Percentiles rank a stretch among this genome's conserved stretches.
phyloP scores from a whole-genome alignment of 2,888 invertebrate genomes.

The Xanthorhoe spadicearia region DNA sequence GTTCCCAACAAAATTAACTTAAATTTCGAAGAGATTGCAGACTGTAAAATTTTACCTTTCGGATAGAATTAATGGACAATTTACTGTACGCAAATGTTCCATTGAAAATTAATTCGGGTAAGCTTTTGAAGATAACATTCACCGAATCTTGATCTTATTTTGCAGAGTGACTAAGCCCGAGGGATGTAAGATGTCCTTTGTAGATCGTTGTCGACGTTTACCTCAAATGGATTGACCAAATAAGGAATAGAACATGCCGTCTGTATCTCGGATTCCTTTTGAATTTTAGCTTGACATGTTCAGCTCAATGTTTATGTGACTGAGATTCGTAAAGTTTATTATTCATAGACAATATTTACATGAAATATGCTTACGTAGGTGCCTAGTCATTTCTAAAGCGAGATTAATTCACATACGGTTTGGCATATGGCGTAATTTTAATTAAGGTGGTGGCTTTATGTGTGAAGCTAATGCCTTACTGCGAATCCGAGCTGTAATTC shows the following conservation, averaged over 20 bases:
- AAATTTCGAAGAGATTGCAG: conserved; percentile 57
- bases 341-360: conserved; percentile 23
- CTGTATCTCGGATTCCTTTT: conserved; percentile 29
- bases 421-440: conserved; percentile 29
- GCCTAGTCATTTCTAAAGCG: conserved; percentile 20
- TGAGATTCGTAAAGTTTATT: conserved; percentile 2
- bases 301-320: background rate
- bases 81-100: conserved; percentile 54
- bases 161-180: conserved; percentile 25
- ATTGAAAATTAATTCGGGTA: conserved; percentile 46
- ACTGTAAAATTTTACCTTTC: conserved; percentile 59
- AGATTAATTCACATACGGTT: conserved; percentile 33
- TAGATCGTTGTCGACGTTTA: conserved; percentile 35
- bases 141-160: conserved; percentile 42
- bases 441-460: conserved; percentile 35
- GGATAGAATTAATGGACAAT: conserved; percentile 61
- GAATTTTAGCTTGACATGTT: conserved; percentile 18
- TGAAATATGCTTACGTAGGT: conserved; percentile 17
- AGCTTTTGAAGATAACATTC: conserved; percentile 50
- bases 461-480: conserved; percentile 33
- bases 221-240: conserved; percentile 37
- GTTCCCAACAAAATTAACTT: conserved; percentile 63
- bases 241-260: conserved; percentile 24
- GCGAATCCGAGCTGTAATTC: conserved; percentile 35
- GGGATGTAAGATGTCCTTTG: conserved; percentile 38